Conservation (phyloP, 2,797 vertebrate species). For the Lerista edwardsae region DNA sequence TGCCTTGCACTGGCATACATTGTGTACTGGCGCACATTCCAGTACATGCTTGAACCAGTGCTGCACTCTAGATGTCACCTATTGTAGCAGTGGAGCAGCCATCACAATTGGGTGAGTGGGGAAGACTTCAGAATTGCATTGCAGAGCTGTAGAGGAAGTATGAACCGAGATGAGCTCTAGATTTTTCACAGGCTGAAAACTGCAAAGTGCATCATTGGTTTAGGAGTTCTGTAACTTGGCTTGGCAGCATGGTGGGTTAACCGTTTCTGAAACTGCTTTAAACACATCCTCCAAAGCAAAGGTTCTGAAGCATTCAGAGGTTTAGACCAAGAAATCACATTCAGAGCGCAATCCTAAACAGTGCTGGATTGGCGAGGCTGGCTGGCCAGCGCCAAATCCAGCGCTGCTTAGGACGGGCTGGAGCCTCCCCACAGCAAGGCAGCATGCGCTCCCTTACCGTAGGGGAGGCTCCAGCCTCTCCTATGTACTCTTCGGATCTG, state of each 20-base stretch:
- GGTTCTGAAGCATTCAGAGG: background rate
- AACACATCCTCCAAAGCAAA: background rate
- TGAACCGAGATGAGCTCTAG: background rate
- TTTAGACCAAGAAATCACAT: background rate
- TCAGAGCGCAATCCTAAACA: too few species aligned
- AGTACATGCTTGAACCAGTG: too few species aligned
- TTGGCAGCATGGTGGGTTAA: background rate
- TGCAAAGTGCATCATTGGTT: background rate
- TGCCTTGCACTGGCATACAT: too few species aligned
- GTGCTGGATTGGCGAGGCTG: too few species aligned
- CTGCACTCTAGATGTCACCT: too few species aligned
- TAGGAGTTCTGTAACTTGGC: background rate
- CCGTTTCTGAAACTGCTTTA: background rate
- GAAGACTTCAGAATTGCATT: background rate
- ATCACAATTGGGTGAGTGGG: background rate
- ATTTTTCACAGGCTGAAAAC: background rate
- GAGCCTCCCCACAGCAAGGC: too few species aligned
- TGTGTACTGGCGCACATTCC: too few species aligned
- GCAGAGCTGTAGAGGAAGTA: background rate
- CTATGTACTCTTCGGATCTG: too few species aligned
- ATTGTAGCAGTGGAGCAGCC: background rate
- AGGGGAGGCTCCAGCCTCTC: too few species aligned
- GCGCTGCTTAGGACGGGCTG: too few species aligned
- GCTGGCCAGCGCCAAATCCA: too few species aligned
- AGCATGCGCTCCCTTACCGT: too few species aligned